phyloP scores from a whole-genome alignment of 2,888 invertebrate species.

The Protonemura montana region DNA sequence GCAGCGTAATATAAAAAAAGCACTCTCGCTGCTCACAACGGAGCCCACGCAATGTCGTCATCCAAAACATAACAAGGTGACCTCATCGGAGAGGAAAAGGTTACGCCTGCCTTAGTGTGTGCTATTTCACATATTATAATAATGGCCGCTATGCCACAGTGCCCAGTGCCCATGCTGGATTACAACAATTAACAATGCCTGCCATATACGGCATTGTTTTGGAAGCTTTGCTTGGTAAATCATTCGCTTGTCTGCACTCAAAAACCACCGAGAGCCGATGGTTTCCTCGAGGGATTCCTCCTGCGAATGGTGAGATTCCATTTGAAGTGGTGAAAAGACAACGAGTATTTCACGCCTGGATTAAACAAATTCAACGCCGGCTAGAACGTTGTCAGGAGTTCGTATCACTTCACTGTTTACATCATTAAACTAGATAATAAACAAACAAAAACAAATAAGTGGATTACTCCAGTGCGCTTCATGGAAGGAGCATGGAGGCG shows the following conservation, averaged over 20 bases:
- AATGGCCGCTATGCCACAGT: too few relatives aligned
- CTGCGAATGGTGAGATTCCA: not conserved
- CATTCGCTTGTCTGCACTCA: not conserved
- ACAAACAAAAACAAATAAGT: slow-evolving; percentile 12
- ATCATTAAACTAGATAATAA: not conserved
- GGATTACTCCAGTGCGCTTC: not conserved
- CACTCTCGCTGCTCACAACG: not conserved
- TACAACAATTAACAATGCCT: not conserved
- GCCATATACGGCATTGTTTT: not conserved
- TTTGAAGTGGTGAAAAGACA: not conserved
- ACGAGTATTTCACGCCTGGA: not conserved
- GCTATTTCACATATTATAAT: not conserved
- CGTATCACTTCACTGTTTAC: not conserved
- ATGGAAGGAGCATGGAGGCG: not conserved
- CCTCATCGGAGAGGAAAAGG: slow-evolving; percentile 44
- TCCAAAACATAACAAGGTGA: slow-evolving; percentile 39
- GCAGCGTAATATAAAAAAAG: not conserved
- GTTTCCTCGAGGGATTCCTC: not conserved
- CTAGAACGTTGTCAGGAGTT: not conserved
- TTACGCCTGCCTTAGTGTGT: slow-evolving; percentile 39
- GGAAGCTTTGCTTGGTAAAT: not conserved
- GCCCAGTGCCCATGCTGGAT: not conserved
- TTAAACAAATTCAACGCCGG: not conserved
- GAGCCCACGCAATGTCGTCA: slow-evolving; percentile 45
- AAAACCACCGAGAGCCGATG: too few relatives aligned